Evolutionary conservation across 2,797 vertebrate genomes (phyloP).

Genomic region (Mus spretus): DNA sequence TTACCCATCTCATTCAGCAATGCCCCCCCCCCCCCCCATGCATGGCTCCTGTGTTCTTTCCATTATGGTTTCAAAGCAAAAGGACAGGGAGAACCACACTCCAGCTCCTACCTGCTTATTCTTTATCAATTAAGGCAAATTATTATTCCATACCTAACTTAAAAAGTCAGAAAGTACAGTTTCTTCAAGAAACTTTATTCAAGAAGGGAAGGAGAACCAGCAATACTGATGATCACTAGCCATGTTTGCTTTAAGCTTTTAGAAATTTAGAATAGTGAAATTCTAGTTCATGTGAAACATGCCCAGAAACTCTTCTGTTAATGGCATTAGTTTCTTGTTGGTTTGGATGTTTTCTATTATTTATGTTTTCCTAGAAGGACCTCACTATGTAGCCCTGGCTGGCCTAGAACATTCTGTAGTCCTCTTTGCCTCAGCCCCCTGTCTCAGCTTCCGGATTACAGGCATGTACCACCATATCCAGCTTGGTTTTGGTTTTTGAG

Average conservation of each 20-base stretch:
- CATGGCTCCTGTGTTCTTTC: not conserved
- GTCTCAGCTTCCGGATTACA: not conserved
- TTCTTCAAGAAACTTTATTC: not conserved
- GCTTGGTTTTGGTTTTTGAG: too few species aligned
- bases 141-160: not conserved
- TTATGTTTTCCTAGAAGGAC: not conserved
- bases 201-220: conserved; percentile 18
- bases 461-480: not conserved
- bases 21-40: too few species aligned
- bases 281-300: conserved; percentile 20
- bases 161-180: not conserved
- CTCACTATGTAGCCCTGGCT: not conserved
- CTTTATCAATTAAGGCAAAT: conserved; percentile 14
- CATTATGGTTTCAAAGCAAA: not conserved
- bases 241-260: not conserved
- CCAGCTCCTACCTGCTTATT: not conserved
- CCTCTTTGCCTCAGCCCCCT: not conserved
- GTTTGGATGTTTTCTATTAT: not conserved
- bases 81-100: not conserved
- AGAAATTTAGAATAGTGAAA: not conserved
- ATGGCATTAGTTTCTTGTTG: not conserved
- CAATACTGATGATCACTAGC: not conserved
- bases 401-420: not conserved
- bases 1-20: not conserved
- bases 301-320: not conserved